Evolutionary conservation across 1,140 invertebrate genomes (phyloP), one percentile per base, ranked within the genome.

Genomic region (Solenopsis invicta): DNA sequence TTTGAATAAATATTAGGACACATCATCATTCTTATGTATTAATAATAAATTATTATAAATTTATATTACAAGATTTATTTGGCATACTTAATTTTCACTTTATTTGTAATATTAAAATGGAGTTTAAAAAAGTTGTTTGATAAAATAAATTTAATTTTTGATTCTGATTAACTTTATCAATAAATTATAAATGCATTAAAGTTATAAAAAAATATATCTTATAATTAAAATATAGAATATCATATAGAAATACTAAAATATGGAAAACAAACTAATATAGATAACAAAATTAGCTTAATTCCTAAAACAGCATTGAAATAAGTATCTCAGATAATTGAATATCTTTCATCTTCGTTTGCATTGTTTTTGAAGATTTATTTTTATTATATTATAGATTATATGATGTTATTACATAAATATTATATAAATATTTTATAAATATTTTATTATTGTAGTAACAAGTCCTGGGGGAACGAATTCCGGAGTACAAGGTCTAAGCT

Each of bases 401-500:
- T 29, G 2, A 29, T 29, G 29, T 29, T 29, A 29, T 29, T 29
- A 29, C 29, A 29, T 29, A 29, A 29, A 52, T 1, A 50, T 29
- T 8, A 75, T 74, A 59, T 76, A 62, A 77, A 21, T 21, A 80
- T 84, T 37, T 75, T 37, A 64, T 82, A 62, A 77, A 21, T 21
- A 80, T 84, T 37, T 75, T 37, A 64, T 82, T 41, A 69, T 59
- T 78, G 21, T 89, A 96, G 96, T 96, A 77, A 94, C 94, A 61
- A 96, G 95, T 92, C 95, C 96, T 81, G 94, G 93, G 54, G 92
- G 94, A 71, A 92, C 90, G 45, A 95, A 94, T 93, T 91, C 94
- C 48, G 92, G 93, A 86, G 94, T 95, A 72, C 94, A 95, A 93
- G 94, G 93, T 87, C 87, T 96, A 61, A 96, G 96, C 85, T 96